A percentile compares a stretch with the other conserved stretches of the same genome.
These are phyloP conservation scores for Melanotaenia duboulayi DNA, from an alignment of 2,113 vertebrate species.

Conservation along the genomic window DNA sequence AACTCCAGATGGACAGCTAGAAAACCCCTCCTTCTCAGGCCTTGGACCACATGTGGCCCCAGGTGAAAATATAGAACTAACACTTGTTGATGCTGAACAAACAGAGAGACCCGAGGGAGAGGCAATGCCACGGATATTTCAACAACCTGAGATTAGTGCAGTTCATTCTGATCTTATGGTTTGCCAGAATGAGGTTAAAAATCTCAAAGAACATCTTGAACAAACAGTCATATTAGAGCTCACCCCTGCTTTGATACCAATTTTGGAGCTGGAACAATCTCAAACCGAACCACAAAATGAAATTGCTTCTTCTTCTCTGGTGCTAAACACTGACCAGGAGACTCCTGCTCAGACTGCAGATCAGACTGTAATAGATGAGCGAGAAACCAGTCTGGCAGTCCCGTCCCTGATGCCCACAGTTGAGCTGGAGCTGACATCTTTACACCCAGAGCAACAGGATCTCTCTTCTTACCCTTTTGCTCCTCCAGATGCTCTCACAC, in stretches of 20 bases:
- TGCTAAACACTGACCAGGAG: conserved; percentile 47
- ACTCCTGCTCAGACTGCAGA: conserved; percentile 15
- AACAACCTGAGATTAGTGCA: conserved; percentile 22
- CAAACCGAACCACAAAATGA: conserved; percentile 43
- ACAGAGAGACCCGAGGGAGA: conserved; percentile 37
- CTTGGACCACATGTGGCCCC: conserved; percentile 42
- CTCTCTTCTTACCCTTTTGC: conserved; percentile 29
- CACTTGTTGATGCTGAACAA: conserved; percentile 40
- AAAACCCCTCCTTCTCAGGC: conserved; percentile 59
- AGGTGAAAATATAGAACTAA: conserved; percentile 48
- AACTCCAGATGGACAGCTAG: conserved; percentile 68
- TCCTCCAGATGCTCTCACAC: conserved; percentile 29
- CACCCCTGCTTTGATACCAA: conserved; percentile 66
- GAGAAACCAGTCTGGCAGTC: conserved; percentile 17
- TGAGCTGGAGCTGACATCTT: conserved; percentile 48
- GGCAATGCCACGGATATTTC: conserved; percentile 53
- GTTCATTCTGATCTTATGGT: conserved; percentile 40
- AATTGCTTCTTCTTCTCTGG: conserved; percentile 39
- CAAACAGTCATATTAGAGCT: conserved; percentile 76
- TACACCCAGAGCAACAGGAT: conserved; percentile 52
- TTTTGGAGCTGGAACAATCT: conserved; percentile 64
- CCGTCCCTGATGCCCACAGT: conserved; percentile 37
- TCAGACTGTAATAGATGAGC: conserved; percentile 22
- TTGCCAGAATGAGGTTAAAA: conserved; percentile 41
- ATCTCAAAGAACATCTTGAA: conserved; percentile 58